Evolutionary conservation across 2,888 invertebrate genomes (phyloP).

Genomic region (Ectropis crepuscularia): DNA sequence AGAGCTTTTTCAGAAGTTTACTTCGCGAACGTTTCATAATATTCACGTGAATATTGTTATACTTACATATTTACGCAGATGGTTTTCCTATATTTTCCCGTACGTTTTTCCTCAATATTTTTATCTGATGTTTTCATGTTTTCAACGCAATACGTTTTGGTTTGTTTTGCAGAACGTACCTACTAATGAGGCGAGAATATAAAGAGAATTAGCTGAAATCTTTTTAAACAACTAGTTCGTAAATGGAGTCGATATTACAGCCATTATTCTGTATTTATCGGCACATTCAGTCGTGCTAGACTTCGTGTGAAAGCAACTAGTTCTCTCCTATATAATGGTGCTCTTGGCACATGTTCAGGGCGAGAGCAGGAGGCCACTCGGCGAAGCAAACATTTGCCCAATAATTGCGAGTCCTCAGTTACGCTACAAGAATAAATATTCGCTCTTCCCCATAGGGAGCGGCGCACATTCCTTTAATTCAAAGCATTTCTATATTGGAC

Average conservation of each 20-base stretch:
- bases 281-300: conserved; percentile 59
- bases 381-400: conserved; percentile 79
- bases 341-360: conserved; percentile 70
- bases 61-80: conserved; percentile 39
- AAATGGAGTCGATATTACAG: conserved; percentile 48
- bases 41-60: conserved; percentile 51
- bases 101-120: conserved; percentile 19
- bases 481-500: conserved; percentile 77
- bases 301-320: conserved; percentile 68
- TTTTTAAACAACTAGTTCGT: conserved; percentile 39
- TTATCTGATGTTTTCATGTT: conserved; percentile 12
- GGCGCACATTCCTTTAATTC: conserved; percentile 68
- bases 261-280: conserved; percentile 61
- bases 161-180: conserved; percentile 17
- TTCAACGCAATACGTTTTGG: conserved; percentile 10
- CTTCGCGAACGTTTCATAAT: conserved; percentile 56
- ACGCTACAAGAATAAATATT: conserved; percentile 77
- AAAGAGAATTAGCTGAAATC: conserved; percentile 33
- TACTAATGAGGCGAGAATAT: conserved; percentile 24
- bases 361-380: conserved; percentile 70
- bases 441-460: conserved; percentile 63
- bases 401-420: conserved; percentile 79
- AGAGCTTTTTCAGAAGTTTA: conserved; percentile 65
- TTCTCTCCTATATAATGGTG: conserved; percentile 69
- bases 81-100: conserved; percentile 35